Conservation (phyloP, 92 coral and sea anemone species). For the Phenganax stokvisi region DNA sequence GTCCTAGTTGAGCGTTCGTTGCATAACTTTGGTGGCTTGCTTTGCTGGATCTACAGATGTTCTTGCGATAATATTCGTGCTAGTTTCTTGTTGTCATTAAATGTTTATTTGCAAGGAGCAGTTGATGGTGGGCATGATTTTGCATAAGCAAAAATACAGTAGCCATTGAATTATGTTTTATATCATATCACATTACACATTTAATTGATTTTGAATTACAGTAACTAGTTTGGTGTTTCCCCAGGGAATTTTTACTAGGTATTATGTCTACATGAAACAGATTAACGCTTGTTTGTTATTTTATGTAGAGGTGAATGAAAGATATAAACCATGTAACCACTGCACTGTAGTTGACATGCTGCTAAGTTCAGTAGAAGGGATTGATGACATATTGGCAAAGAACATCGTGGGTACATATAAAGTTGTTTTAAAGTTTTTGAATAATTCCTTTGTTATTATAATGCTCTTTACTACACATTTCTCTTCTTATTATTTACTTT, state of each 20-base stretch:
- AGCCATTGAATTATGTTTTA: background rate
- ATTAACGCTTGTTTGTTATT: background rate
- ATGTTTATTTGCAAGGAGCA: background rate
- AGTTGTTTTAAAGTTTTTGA: background rate
- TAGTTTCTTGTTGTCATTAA: background rate
- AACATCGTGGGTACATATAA: background rate
- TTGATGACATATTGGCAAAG: background rate
- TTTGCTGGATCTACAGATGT: conserved; percentile 17
- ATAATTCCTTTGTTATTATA: too few species aligned
- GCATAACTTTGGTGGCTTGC: background rate
- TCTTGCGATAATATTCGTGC: background rate
- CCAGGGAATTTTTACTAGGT: background rate
- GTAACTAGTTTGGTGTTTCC: background rate
- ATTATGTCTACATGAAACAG: background rate
- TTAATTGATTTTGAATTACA: background rate
- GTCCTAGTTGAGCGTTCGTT: background rate
- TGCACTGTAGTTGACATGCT: background rate
- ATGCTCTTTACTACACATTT: too few species aligned
- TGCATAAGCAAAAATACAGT: too few species aligned
- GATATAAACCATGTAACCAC: background rate
- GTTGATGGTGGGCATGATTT: background rate
- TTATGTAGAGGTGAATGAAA: background rate
- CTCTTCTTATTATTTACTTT: too few species aligned
- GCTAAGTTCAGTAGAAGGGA: background rate
- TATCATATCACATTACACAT: background rate